Base-by-base conservation (phyloP, 2,888 invertebrate genomes). In the Hypercompe scribonia region DNA sequence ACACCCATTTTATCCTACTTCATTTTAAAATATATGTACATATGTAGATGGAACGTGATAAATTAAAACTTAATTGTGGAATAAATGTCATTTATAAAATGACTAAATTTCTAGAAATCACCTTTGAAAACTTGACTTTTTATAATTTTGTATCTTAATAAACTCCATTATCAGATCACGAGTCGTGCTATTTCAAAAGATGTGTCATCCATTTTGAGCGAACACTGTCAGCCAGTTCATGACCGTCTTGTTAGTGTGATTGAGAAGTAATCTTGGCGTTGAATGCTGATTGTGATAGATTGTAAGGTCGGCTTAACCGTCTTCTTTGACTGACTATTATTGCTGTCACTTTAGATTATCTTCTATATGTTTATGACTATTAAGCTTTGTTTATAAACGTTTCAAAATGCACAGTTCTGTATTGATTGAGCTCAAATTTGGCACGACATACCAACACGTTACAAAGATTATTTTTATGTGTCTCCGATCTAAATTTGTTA, bases 211-310 rank as follows among this genome's bases (percentile, higher is more conserved):
- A 31, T 61, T 61, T 31, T 18, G 7, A 31, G 13, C 18, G 61
- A 31, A 31, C 61, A 18, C 61, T 18, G 61, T 8, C 61, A 31
- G 61, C 7, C 31, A 61, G 61, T 31, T 61, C 5, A 61, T 31
- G 61, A 61, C 61, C 7, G 61, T 18, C 31, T 61, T 61, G 61
- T 61, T 61, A 61, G 61, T 15, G 7, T 2, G 61, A 61, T 31
- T 61, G 61, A 61, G 61, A 61, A 61, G 18, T 61, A 5, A 58
- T 58, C 58, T 61, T 61, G 18, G 31, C 15, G 31, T 15, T 61
- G 58, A 61, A 61, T 61, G 31, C 15, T 61, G 58, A 61, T 61
- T 61, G 31, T 31, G 61, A 31, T 31, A 61, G 61, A 61, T 61
- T 28, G 7, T 18, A 18, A 31, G 18, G 18, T 31, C 31, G 31